These are phyloP conservation scores for Drosophila pectinifera DNA, from an alignment of 1,140 invertebrate genomes.

Conservation along the genomic window DNA sequence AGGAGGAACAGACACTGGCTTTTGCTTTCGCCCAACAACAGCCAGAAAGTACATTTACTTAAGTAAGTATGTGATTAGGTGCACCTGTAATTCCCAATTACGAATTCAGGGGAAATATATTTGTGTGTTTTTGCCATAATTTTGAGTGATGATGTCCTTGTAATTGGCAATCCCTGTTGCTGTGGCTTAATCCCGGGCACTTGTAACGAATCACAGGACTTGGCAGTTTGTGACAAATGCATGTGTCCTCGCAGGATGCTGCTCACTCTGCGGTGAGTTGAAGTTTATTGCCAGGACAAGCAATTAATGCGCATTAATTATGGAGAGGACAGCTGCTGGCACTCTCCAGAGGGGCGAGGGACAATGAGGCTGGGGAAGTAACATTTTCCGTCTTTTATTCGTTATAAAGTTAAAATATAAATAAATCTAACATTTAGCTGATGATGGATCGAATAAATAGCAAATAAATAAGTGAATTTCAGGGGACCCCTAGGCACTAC, in stretches of 20 bases:
- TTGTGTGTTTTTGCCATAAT: too few species aligned
- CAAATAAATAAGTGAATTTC: slow-evolving; percentile 60
- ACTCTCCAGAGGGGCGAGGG: background rate
- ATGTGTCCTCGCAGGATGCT: background rate
- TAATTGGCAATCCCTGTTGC: too few species aligned
- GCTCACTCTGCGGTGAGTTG: background rate
- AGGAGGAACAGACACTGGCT: too few species aligned
- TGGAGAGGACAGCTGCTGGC: background rate
- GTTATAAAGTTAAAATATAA: slow-evolving; percentile 49
- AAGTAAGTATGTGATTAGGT: too few species aligned
- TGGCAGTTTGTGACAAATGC: background rate
- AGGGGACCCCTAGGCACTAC: slow-evolving; percentile 33
- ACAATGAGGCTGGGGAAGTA: background rate
- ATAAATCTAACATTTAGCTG: slow-evolving; percentile 38
- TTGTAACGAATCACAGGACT: background rate
- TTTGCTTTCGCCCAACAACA: too few species aligned
- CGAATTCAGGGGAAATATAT: too few species aligned
- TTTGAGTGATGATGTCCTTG: too few species aligned
- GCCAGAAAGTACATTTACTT: too few species aligned
- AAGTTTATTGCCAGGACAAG: background rate
- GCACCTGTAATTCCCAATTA: too few species aligned
- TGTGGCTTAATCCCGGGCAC: background rate
- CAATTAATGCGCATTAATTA: background rate
- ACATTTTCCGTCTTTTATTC: slow-evolving; percentile 48
- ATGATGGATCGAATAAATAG: slow-evolving; percentile 51